Base-by-base conservation (phyloP, 64 coral and sea anemone genomes). In the Acropora tenuis region DNA sequence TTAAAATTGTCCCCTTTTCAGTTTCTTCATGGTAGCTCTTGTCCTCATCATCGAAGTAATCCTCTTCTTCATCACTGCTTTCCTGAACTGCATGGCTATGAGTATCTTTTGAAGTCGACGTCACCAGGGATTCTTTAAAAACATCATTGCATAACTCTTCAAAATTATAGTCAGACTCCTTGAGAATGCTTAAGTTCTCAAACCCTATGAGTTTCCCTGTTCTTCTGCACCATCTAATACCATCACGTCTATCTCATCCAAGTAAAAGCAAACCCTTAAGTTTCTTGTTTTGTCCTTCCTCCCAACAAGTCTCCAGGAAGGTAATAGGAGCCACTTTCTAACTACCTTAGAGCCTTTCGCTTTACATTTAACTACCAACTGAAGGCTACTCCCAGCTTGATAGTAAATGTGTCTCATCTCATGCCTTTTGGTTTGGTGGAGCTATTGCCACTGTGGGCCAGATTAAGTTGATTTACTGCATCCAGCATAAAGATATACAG, bases 161-260 rank as follows among this genome's bases (percentile, higher is more conserved):
- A 53, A 53, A 5, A 43, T 74, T 19, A 30, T 8, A 19, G 0
- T 74, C 71, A 19, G 41, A 43, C 19, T 20, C 71, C 16, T 16
- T 74, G 16, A 30, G 47, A 50, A 74, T 16, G 1, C 16, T 74
- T 0, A 74, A 50, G 50, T 83, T 78, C 43, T 91, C 89, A 74
- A 91, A 83, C 8, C 89, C 78, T 52, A 76, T 50, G 50, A 75
- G n/a, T 60, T 83, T 43, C 13, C 71, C 68, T 7, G 89, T 74
- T 45, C 89, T 49, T 73, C 55, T 82, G 41, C 89, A 91, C 4
- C 82, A 40, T 5, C 66, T 78, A 41, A 91, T 66, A 6, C 89
- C 89, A 68, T 57, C 65, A 30, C 81, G 73, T 53, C 83, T 16
- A 91, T 91, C 69, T 91, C 89, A 83, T 83, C 89, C 79, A 78